phyloP scores from a whole-genome alignment of 92 coral and sea anemone genomes.

The Zoanthus gigantus region DNA sequence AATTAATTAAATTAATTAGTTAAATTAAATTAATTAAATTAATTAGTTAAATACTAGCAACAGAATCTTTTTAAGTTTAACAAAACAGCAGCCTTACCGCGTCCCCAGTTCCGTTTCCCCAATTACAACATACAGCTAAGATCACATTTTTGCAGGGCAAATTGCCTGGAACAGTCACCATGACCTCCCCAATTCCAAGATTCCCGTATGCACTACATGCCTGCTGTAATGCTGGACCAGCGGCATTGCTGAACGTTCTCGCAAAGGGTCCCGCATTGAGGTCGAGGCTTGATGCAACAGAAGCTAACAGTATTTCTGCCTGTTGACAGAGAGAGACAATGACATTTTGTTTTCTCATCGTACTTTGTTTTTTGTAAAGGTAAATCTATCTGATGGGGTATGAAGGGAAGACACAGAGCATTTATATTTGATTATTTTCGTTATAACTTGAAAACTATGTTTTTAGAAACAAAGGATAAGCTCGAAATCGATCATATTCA shows the following conservation, averaged over 20 bases:
- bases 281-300: constrained; percentile 53
- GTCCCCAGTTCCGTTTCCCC: constrained; percentile 52
- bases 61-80: too few species aligned
- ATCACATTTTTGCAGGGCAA: constrained; percentile 63
- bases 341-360: too few species aligned
- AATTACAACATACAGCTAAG: constrained; percentile 59
- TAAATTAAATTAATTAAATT: too few species aligned
- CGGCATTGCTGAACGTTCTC: constrained; percentile 52
- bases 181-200: constrained; percentile 51
- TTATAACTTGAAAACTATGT: too few species aligned
- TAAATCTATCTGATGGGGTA: too few species aligned
- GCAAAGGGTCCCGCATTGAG: constrained; percentile 51
- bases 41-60: too few species aligned
- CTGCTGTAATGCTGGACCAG: constrained; percentile 35
- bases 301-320: constrained; percentile 52
- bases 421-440: too few species aligned
- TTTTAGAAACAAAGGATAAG: too few species aligned
- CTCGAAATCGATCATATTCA: too few species aligned
- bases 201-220: constrained; percentile 31
- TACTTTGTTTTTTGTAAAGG: too few species aligned
- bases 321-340: not conserved
- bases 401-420: too few species aligned
- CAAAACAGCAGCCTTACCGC: not conserved
- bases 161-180: constrained; percentile 55
- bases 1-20: too few species aligned